phyloP scores from a whole-genome alignment of 2,888 invertebrate genomes.

The Gymnoscelis rufifasciata region DNA sequence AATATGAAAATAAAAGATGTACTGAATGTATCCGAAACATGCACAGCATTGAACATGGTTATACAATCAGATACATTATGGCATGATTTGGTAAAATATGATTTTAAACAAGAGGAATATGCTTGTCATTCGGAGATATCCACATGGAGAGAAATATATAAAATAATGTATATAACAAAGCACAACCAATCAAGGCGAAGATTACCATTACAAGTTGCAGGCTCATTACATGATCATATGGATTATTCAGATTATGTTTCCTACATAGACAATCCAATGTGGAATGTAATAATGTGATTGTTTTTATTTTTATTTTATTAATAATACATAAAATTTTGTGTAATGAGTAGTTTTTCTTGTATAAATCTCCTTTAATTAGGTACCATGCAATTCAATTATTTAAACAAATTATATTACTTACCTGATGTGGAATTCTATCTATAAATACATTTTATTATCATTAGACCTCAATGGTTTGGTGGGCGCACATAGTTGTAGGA shows the following conservation, averaged over 20 bases:
- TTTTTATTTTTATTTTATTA: not conserved
- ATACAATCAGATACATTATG: constrained; percentile 53
- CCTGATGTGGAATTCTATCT: too few species aligned
- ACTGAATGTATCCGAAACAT: constrained; percentile 51
- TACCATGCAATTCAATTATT: too few species aligned
- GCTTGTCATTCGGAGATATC: constrained; percentile 26
- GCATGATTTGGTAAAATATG: constrained; percentile 57
- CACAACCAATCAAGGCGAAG: constrained; percentile 31
- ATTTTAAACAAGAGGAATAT: constrained; percentile 37
- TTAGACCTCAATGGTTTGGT: too few species aligned
- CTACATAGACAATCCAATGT: constrained; percentile 62
- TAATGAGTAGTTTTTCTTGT: too few species aligned
- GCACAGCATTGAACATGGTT: constrained; percentile 46
- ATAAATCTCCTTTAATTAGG: too few species aligned
- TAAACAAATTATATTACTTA: too few species aligned
- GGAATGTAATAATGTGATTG: constrained; percentile 44
- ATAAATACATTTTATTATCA: too few species aligned
- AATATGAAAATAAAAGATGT: constrained; percentile 47
- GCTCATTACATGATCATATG: constrained; percentile 56
- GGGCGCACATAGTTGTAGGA: too few species aligned
- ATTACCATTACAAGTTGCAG: constrained; percentile 31
- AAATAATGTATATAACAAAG: constrained; percentile 37
- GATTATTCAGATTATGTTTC: constrained; percentile 57
- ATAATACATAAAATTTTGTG: not conserved
- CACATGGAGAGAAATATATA: constrained; percentile 55